phyloP scores from a whole-genome alignment of 2,888 invertebrate species.

The Ceramica pisi region DNA sequence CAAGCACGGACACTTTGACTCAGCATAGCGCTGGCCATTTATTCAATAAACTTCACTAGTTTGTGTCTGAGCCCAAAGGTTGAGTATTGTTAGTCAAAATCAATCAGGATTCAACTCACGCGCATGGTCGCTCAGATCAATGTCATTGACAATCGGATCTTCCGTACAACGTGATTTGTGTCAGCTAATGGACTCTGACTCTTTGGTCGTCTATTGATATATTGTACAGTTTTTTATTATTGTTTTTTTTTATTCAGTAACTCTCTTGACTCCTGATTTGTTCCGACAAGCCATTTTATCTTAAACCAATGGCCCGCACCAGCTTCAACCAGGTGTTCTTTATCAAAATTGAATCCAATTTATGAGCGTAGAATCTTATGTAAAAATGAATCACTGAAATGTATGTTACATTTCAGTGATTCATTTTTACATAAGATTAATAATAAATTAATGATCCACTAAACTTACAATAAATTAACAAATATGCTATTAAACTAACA shows the following conservation, averaged over 20 bases:
- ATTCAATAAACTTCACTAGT: not conserved
- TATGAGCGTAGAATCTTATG: too few relatives aligned
- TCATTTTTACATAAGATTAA: too few relatives aligned
- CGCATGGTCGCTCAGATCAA: constrained; percentile 61
- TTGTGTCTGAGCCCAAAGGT: constrained; percentile 7
- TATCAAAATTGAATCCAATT: too few relatives aligned
- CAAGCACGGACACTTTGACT: too few relatives aligned
- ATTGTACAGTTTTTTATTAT: not conserved
- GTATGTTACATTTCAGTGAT: too few relatives aligned
- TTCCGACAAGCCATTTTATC: not conserved
- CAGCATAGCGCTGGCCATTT: too few relatives aligned
- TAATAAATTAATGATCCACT: too few relatives aligned
- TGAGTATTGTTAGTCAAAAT: constrained; percentile 26
- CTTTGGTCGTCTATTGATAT: constrained; percentile 1
- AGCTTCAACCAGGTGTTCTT: too few relatives aligned
- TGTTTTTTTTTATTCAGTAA: not conserved
- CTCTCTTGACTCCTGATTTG: not conserved
- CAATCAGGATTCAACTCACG: constrained; percentile 65
- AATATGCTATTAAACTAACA: too few relatives aligned
- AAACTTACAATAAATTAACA: too few relatives aligned
- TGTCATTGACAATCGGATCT: constrained; percentile 76
- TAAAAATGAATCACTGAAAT: too few relatives aligned
- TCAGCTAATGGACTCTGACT: constrained; percentile 31
- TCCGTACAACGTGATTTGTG: constrained; percentile 76
- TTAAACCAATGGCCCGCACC: too few relatives aligned